These are phyloP conservation scores for Lathamus discolor DNA, from an alignment of 2,113 vertebrate species.

Conservation along the genomic window DNA sequence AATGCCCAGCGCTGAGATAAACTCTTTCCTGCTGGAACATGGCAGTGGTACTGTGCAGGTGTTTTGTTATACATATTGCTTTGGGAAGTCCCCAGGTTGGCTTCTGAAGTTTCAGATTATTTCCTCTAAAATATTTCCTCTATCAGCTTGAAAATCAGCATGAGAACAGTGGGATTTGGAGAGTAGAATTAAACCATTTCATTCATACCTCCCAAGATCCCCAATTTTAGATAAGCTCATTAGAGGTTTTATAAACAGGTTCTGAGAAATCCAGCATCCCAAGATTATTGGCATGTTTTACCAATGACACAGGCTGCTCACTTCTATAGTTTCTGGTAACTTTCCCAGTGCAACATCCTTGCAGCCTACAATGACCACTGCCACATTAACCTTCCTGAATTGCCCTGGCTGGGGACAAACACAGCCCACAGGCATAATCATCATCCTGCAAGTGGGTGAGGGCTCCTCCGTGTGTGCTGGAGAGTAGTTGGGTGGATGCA, in stretches of 20 bases:
- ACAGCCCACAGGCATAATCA: not conserved
- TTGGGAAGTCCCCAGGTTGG: not conserved
- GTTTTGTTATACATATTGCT: not conserved
- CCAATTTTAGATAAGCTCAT: not conserved
- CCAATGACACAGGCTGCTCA: not conserved
- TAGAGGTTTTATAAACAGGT: not conserved
- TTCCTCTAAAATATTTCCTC: not conserved
- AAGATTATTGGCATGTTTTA: not conserved
- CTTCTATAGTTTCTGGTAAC: not conserved
- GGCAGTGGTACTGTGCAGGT: not conserved
- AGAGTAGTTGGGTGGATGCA: not conserved
- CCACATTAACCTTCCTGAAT: fast-evolving
- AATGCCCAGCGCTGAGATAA: not conserved
- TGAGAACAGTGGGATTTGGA: not conserved
- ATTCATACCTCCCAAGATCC: not conserved
- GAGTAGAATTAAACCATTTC: not conserved
- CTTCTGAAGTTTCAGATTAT: not conserved
- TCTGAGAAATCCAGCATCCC: not conserved
- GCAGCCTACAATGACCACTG: not conserved
- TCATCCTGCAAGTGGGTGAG: not conserved
- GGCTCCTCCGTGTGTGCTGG: fast-evolving
- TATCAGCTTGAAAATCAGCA: not conserved
- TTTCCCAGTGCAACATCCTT: fast-evolving
- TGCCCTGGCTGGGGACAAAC: not conserved
- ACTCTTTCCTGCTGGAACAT: not conserved